Conservation (phyloP, 2,797 vertebrate species). For the Typhlichthys eigenmanni region DNA sequence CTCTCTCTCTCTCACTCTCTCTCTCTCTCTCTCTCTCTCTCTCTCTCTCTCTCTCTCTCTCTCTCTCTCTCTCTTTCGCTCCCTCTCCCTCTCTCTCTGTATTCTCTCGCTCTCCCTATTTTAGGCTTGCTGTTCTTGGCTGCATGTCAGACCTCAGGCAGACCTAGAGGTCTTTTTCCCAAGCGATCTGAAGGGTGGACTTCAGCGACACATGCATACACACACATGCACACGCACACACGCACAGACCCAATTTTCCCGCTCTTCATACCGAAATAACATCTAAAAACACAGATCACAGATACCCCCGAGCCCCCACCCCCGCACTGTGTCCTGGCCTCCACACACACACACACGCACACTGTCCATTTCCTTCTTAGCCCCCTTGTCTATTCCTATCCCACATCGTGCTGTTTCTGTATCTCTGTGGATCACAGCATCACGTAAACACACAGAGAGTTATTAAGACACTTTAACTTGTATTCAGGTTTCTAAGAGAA, state of each 20-base stretch:
- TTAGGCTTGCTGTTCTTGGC: conserved; percentile 98
- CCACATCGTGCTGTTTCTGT: conserved; percentile 54
- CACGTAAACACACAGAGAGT: conserved; percentile 11
- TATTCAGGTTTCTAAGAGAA: conserved; percentile 27
- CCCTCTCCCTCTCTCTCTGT: conserved; percentile 20
- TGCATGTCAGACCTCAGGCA: conserved; percentile 83
- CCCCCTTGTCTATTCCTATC: conserved; percentile 39
- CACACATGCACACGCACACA: conserved; percentile 47
- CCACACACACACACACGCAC: conserved; percentile 9
- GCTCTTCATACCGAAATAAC: conserved; percentile 1
- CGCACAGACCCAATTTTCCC: background rate
- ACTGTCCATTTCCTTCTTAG: conserved; percentile 58
- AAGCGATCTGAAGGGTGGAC: conserved; percentile 80
- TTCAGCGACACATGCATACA: conserved; percentile 59
- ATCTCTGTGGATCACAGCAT: conserved; percentile 48
- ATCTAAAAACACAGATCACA: conserved; percentile 1
- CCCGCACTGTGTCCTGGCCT: conserved; percentile 26
- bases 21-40: conserved; percentile 24
- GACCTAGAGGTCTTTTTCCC: conserved; percentile 95
- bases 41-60: conserved; percentile 4
- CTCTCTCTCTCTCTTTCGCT: conserved; percentile 53
- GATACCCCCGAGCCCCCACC: conserved; percentile 10
- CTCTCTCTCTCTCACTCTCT: no score
- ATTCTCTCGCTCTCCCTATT: conserved; percentile 75
- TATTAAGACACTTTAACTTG: conserved; percentile 21